phyloP scores from a whole-genome alignment of 1,140 invertebrate genomes.

The Papilio polyxenes region DNA sequence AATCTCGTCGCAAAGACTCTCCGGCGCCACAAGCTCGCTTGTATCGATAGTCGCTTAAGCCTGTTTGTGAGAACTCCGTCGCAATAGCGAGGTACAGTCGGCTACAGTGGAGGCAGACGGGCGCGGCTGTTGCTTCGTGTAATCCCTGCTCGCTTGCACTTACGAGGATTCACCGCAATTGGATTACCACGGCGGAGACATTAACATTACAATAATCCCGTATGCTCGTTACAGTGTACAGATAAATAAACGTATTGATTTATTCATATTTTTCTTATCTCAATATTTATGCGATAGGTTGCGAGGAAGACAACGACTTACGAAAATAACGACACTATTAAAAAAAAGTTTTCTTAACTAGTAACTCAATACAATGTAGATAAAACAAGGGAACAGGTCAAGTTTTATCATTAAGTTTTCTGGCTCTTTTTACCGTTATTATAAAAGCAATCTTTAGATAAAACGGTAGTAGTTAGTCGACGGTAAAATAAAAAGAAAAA shows the following conservation, averaged over 20 bases:
- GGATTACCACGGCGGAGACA: constrained; percentile 25
- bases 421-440: not conserved
- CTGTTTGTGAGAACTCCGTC: constrained; percentile 5
- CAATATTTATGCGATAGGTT: not conserved
- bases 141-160: constrained; percentile 20
- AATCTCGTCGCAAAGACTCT: constrained; percentile 18
- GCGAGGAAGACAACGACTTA: not conserved
- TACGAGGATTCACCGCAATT: constrained; percentile 22
- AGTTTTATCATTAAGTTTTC: not conserved
- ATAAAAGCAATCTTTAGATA: not conserved
- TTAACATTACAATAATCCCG: constrained; percentile 14
- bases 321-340: not conserved
- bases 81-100: constrained; percentile 5
- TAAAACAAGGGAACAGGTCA: not conserved
- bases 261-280: not conserved
- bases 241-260: constrained; percentile 4
- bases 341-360: not conserved
- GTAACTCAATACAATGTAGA: not conserved
- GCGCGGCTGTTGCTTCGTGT: constrained; percentile 7
- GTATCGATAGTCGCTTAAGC: constrained; percentile 3
- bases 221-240: not conserved
- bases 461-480: not conserved
- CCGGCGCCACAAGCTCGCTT: not conserved
- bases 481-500: constrained; percentile 6
- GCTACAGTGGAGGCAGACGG: not conserved